Base-by-base conservation (phyloP, 1,140 invertebrate species). In the Saccostrea echinata region DNA sequence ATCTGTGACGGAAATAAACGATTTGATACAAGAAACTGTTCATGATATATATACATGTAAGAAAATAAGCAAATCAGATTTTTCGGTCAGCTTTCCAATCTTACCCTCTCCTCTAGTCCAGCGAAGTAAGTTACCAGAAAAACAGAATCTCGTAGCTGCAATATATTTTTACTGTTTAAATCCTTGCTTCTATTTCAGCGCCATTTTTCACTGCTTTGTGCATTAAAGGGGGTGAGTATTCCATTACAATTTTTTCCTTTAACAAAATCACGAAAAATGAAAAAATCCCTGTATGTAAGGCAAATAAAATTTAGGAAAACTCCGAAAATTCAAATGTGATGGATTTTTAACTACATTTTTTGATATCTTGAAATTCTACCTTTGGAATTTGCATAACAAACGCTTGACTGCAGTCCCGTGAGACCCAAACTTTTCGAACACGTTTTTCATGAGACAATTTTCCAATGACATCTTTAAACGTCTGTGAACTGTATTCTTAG, bases 361-460 rank as follows among this genome's bases (percentile, higher is more conserved):
- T 13, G 53, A 16, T 55, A 9, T 3, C 18, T 13, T 55, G 18
- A 61, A 61, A 76, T 11, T 16, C 16, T 76, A 76, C 68, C 27
- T 30, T 24, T 30, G 68, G 24, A 33, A 76, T 76, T 76, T 76
- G 27, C 30, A 13, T 27, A 16, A 33, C 11, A 76, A 76, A 76
- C 12, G 68, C 24, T 76, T 76, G 12, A 76, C 68, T 76, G 27
- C 68, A 76, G 27, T 27, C 27, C 68, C 68, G 33, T 0, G 68
- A 76, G 11, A 76, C 68, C 68, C 24, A 76, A 16, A 76, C 68
- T 76, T 76, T 76, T 76, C 68, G 68, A 76, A 76, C 68, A 76
- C 27, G 30, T 13, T 76, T 9, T 16, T 76, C 68, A 33, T 27
- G 68, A 33, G 68, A 76, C 13, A 33, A 27, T 33, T 16, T 76